phyloP scores from a whole-genome alignment of 2,797 vertebrate genomes.

The Onychomys torridus region DNA sequence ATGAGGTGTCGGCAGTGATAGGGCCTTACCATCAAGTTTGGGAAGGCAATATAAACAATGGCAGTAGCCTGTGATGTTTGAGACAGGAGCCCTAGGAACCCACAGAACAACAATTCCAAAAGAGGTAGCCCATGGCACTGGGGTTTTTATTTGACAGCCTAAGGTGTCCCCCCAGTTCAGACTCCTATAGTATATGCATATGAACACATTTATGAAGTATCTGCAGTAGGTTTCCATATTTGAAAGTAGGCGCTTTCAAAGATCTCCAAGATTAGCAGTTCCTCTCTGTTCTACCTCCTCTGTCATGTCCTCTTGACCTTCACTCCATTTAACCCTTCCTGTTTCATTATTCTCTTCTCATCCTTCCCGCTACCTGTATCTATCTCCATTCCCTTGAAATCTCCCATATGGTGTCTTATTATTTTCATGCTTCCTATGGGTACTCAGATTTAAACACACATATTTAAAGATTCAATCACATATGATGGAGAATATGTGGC shows the following conservation, averaged over 20 bases:
- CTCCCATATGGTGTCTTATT: background rate
- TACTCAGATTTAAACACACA: background rate
- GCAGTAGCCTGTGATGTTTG: background rate
- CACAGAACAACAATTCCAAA: background rate
- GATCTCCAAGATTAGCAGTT: background rate
- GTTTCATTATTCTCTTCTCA: background rate
- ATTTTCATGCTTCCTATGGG: background rate
- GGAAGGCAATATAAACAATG: too few relatives aligned
- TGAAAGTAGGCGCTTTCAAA: too few relatives aligned
- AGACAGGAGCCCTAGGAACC: too few relatives aligned
- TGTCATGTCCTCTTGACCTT: too few relatives aligned
- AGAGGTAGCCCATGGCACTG: background rate
- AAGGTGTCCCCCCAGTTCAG: background rate
- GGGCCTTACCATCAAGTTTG: background rate
- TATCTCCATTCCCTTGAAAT: background rate
- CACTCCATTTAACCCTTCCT: background rate
- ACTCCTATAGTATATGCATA: too few relatives aligned
- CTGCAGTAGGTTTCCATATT: background rate
- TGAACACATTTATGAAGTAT: background rate
- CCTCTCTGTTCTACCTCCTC: background rate
- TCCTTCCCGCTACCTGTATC: background rate
- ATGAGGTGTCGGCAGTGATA: background rate
- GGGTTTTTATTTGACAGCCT: background rate
- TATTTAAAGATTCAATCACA: background rate
- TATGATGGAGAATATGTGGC: background rate